phyloP scores from a whole-genome alignment of 2,797 vertebrate genomes.

The Phalloptychus januarius region DNA sequence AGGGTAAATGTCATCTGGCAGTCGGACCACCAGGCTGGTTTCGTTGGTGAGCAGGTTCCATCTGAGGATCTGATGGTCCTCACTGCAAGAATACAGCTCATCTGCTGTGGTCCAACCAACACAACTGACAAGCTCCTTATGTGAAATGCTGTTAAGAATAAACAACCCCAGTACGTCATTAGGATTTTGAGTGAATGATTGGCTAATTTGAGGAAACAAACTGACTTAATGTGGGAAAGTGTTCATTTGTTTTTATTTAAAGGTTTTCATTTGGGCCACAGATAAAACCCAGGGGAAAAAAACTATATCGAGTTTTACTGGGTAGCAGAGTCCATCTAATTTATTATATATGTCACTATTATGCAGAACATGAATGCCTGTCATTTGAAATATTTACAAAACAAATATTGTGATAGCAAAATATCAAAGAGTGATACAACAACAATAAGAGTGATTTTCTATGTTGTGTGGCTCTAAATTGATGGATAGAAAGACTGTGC shows the following conservation, averaged over 20 bases:
- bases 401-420: background rate
- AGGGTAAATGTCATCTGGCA: conserved; percentile 91
- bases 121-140: conserved; percentile 88
- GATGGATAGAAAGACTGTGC: background rate
- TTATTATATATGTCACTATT: background rate
- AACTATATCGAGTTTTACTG: background rate
- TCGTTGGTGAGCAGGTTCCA: conserved; percentile 93
- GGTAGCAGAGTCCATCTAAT: background rate
- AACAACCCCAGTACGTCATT: background rate
- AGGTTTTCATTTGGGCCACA: background rate
- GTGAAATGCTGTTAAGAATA: conserved; percentile 72
- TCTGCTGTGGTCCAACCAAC: conserved; percentile 95
- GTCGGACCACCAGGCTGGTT: conserved; percentile 84
- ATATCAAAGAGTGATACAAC: background rate
- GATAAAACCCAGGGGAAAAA: background rate
- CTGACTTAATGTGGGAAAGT: background rate
- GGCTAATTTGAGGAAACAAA: background rate
- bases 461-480: background rate
- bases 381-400: background rate
- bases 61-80: conserved; percentile 93
- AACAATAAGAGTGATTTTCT: background rate
- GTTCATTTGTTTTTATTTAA: background rate
- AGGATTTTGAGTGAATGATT: background rate
- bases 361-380: background rate
- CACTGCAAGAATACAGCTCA: conserved; percentile 93